Evolutionary conservation across 2,113 vertebrate genomes (phyloP).

Genomic region (Numida meleagris): DNA sequence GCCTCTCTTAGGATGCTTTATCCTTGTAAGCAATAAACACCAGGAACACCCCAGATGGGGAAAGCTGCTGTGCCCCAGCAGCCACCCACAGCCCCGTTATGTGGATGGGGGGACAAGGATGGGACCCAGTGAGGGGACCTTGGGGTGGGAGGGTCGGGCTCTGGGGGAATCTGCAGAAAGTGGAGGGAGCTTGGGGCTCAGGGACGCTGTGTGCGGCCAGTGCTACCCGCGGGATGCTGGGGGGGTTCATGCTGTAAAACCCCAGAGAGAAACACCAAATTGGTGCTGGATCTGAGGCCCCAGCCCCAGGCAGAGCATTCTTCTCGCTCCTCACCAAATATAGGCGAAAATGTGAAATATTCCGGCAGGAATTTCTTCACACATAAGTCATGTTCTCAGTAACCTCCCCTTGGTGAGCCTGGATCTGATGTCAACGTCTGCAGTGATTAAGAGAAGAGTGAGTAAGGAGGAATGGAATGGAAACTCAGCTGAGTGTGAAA

Average conservation of each 20-base stretch:
- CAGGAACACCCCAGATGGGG: not conserved
- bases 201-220: not conserved
- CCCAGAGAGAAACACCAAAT: not conserved
- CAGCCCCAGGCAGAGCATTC: fast-evolving
- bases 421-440: not conserved
- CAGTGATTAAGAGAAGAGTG: not conserved
- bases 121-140: not conserved
- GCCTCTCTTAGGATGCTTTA: not conserved
- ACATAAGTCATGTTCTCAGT: not conserved
- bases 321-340: not conserved
- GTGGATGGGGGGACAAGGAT: fast-evolving
- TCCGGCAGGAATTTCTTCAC: not conserved
- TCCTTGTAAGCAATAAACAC: not conserved
- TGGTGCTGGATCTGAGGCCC: not conserved
- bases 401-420: not conserved
- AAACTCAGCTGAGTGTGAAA: slow-evolving; percentile 21
- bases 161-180: not conserved
- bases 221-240: not conserved
- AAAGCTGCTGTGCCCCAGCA: not conserved
- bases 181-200: not conserved
- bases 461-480: slow-evolving; percentile 17
- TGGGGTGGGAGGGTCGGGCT: not conserved
- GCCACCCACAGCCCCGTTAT: fast-evolving
- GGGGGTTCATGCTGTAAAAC: not conserved
- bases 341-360: not conserved